A percentile compares a stretch with the other conserved stretches of the same genome.
phyloP scores from a whole-genome alignment of 1,140 invertebrate genomes.

The Holcopasites calliopsidis region DNA sequence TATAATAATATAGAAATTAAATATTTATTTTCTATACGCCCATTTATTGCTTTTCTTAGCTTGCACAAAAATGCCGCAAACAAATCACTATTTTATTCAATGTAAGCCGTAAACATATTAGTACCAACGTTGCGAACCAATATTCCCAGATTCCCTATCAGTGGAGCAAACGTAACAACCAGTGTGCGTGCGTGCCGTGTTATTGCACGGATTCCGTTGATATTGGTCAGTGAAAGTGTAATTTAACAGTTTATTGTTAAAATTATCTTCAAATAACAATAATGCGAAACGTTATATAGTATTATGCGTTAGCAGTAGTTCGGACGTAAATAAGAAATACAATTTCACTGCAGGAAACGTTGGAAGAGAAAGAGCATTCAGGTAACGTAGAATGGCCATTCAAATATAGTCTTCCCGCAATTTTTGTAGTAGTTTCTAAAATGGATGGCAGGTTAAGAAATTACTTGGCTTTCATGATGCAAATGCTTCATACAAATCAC shows the following conservation, averaged over 20 bases:
- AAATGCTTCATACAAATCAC: no score
- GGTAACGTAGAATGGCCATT: no score
- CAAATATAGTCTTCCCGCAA: no score
- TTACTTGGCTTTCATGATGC: no score
- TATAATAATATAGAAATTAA: constrained; percentile 20
- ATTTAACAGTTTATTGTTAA: not conserved
- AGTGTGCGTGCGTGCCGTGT: no score
- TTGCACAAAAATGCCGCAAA: constrained; percentile 62
- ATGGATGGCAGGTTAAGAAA: no score
- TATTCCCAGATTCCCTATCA: constrained; percentile 24
- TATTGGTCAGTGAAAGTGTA: no score
- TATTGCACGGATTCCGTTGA: no score
- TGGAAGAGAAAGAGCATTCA: no score
- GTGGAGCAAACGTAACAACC: constrained; percentile 11
- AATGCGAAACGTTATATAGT: not conserved
- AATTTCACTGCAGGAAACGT: not conserved
- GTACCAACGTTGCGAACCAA: constrained; percentile 41
- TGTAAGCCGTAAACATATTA: constrained; percentile 62
- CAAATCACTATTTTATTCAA: constrained; percentile 66
- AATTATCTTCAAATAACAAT: not conserved
- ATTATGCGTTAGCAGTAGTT: not conserved
- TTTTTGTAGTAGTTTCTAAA: no score
- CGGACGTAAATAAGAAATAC: no score
- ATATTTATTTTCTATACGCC: constrained; percentile 41
- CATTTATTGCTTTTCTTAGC: constrained; percentile 47